Base-by-base conservation (phyloP, 2,797 vertebrate species). In the Sternarchorhynchus goeldii region DNA sequence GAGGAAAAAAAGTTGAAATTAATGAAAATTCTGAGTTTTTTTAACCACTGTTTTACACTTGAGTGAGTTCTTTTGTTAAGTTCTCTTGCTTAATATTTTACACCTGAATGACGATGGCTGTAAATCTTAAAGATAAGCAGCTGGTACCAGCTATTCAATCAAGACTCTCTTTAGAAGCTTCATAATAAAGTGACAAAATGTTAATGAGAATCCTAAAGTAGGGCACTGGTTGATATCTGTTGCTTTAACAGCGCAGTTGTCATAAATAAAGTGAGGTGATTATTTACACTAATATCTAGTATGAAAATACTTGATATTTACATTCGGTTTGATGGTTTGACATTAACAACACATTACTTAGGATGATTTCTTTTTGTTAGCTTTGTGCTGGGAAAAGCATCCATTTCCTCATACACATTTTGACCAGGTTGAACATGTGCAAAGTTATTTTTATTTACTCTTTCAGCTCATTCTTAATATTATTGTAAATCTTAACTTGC, bases 131-230 rank as follows among this genome's bases (percentile, higher is more conserved):
- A 31, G 41, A 65, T 66, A 68, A 75, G 39, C 53, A 75, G 53
- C 68, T 64, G 77, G 60, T 76, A 34, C 62, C 68, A 58, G 73
- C 57, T 20, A 21, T 68, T 69, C 73, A 83, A 79, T 76, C 41
- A 21, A n/a, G 20, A 63, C 59, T 58, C 25, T 55, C 29, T 75
- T 72, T 71, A 4, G 20, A 7, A 36, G 31, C 68, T 81, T 83
- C 64, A 70, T 76, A 70, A 79, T 73, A 20, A 78, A 73, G 64
- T 76, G 69, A 70, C 62, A 73, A 45, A 50, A 76, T 70, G 55
- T 58, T 77, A 82, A 81, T 84, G 65, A 77, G 32, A 34, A 57
- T 41, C 56, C 10, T 71, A 74, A 83, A 77, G 31, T 74, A 71
- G 77, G 83, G 10, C 73, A 70, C 64, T 6, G 12, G 63, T 59